phyloP scores from a whole-genome alignment of 2,797 vertebrate genomes.

The Fistularia tabacaria region DNA sequence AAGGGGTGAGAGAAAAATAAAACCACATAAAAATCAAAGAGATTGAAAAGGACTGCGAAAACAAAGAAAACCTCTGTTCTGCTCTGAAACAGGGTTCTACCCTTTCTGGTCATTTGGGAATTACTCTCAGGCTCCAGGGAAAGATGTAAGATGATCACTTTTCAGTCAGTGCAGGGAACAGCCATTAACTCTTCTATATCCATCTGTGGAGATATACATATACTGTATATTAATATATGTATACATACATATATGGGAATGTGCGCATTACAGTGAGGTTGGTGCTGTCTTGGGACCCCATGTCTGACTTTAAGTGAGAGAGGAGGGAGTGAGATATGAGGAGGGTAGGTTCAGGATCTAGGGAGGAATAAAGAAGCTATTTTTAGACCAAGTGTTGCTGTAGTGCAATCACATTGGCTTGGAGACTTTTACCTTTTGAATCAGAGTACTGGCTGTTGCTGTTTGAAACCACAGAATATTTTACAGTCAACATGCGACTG shows the following conservation, averaged over 20 bases:
- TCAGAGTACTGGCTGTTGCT: constrained; percentile 13
- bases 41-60: constrained; percentile 8
- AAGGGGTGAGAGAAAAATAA: constrained; percentile 8
- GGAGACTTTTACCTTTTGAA: constrained; percentile 20
- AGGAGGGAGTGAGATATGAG: constrained; percentile 51
- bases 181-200: constrained; percentile 24
- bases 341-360: constrained; percentile 52
- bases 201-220: neutral
- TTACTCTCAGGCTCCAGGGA: constrained; percentile 19
- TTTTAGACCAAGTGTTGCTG: constrained; percentile 69
- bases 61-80: constrained; percentile 3
- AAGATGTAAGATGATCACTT: constrained; percentile 33
- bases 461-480: constrained; percentile 5
- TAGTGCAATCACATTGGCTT: constrained; percentile 47
- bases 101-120: constrained; percentile 26
- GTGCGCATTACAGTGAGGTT: constrained; percentile 14
- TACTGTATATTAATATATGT: too few species aligned
- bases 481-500: neutral
- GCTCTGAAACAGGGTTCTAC: constrained; percentile 3
- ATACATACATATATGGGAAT: neutral
- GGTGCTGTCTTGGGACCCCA: constrained; percentile 62
- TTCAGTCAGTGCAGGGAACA: constrained; percentile 27
- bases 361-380: constrained; percentile 65
- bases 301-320: constrained; percentile 63
- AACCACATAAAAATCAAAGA: constrained; percentile 5